Evolutionary conservation across 2,113 vertebrate species (phyloP).

Genomic region (Vulpes vulpes): DNA sequence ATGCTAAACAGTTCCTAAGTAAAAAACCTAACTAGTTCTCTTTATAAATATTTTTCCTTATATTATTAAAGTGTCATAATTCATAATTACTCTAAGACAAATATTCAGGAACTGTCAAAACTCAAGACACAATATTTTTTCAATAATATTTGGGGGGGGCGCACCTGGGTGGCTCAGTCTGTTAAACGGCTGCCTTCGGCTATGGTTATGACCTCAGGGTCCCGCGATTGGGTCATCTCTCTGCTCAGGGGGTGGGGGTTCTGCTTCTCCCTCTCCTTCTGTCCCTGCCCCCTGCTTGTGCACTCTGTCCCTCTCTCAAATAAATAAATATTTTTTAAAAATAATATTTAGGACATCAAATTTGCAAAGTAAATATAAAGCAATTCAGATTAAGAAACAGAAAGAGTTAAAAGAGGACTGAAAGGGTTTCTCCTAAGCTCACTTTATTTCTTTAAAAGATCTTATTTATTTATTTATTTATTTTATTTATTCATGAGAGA

Average conservation of each 20-base stretch:
- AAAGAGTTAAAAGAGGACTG: not conserved
- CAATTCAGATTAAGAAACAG: not conserved
- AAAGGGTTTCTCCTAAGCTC: not conserved
- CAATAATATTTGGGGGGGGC: not conserved
- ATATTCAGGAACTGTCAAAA: slow-evolving; percentile 31
- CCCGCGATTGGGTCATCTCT: not conserved
- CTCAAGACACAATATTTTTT: not conserved
- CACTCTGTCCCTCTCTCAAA: not conserved
- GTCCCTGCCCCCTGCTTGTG: not conserved
- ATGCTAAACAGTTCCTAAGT: not conserved
- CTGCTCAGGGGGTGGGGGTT: accelerated
- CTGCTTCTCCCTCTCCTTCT: not conserved
- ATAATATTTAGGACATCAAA: not conserved
- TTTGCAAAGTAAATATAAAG: slow-evolving; percentile 26
- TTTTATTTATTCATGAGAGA: no score
- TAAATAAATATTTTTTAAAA: not conserved
- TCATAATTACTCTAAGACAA: slow-evolving; percentile 22
- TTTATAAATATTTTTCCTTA: not conserved
- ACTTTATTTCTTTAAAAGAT: not conserved
- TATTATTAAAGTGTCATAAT: not conserved
- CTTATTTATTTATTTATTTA: no score
- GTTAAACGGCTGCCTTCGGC: not conserved
- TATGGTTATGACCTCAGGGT: not conserved
- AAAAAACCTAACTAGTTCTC: not conserved
- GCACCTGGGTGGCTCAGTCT: not conserved